Evolutionary conservation across 1,140 invertebrate genomes (phyloP).

Genomic region (Branchinecta lynchi): DNA sequence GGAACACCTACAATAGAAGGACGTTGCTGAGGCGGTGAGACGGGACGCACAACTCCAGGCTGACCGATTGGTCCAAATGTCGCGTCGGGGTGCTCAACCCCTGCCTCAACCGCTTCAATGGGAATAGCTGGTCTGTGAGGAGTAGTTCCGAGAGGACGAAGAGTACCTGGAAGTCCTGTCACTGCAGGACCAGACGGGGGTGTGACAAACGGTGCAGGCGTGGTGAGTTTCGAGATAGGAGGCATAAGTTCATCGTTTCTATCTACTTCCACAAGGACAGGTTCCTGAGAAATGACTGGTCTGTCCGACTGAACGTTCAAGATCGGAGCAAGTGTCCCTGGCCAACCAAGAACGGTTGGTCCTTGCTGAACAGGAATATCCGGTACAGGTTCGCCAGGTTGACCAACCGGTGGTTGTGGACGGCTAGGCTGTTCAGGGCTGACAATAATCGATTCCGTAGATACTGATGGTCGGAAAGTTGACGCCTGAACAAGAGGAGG

Average conservation of each 20-base stretch:
- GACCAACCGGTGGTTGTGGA: no score
- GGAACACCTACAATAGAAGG: not conserved
- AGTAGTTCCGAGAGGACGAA: not conserved
- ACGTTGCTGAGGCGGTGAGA: conserved; percentile 11
- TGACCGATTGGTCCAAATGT: not conserved
- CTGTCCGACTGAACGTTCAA: not conserved
- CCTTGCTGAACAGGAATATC: no score
- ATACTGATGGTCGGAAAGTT: conserved; percentile 11
- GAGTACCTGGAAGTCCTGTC: not conserved
- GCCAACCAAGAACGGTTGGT: no score
- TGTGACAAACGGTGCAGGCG: not conserved
- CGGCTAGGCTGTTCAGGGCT: no score
- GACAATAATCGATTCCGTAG: not conserved
- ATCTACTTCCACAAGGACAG: not conserved
- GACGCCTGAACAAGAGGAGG: not conserved
- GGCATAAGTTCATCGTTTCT: not conserved
- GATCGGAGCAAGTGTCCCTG: no score
- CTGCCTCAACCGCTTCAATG: not conserved
- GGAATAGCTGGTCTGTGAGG: not conserved
- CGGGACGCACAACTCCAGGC: not conserved
- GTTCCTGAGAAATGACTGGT: not conserved
- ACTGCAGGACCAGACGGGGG: not conserved
- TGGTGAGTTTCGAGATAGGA: not conserved
- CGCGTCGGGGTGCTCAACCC: not conserved
- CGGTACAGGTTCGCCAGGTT: no score